Evolutionary conservation across 1,140 invertebrate genomes (phyloP).

Genomic region (Trichonephila clavipes): DNA sequence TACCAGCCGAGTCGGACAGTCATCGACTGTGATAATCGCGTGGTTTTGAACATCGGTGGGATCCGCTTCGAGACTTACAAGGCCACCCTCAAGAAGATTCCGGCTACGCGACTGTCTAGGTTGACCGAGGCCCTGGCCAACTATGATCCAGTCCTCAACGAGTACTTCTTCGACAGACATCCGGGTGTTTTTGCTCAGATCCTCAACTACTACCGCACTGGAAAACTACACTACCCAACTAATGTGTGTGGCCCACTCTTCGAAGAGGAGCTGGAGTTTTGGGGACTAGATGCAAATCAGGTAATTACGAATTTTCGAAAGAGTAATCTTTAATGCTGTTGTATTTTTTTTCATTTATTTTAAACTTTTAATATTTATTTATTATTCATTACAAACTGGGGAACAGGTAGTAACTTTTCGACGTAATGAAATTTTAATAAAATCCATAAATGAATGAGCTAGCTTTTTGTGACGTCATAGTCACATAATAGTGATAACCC

Average conservation of each 20-base stretch:
- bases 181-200: slow-evolving; percentile 96
- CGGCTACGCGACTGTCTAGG: slow-evolving; percentile 92
- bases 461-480: too few species aligned
- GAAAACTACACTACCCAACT: slow-evolving; percentile 91
- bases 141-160: slow-evolving; percentile 97
- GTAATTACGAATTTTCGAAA: not conserved
- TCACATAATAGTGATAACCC: too few species aligned
- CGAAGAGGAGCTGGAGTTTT: slow-evolving; percentile 91
- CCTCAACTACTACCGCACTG: slow-evolving; percentile 86
- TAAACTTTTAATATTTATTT: too few species aligned
- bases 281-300: slow-evolving; percentile 89
- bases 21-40: slow-evolving; percentile 97
- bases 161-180: slow-evolving; percentile 99
- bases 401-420: too few species aligned
- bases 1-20: slow-evolving; percentile 62
- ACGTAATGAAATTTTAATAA: too few species aligned
- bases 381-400: too few species aligned
- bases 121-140: slow-evolving; percentile 91
- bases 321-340: too few species aligned
- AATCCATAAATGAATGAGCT: too few species aligned
- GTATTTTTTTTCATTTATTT: too few species aligned
- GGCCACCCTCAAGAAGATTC: slow-evolving; percentile 94
- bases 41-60: slow-evolving; percentile 98
- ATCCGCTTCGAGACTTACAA: slow-evolving; percentile 98
- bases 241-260: slow-evolving; percentile 92